phyloP scores from a whole-genome alignment of 2,113 vertebrate genomes.

The Cichladusa arquata region DNA sequence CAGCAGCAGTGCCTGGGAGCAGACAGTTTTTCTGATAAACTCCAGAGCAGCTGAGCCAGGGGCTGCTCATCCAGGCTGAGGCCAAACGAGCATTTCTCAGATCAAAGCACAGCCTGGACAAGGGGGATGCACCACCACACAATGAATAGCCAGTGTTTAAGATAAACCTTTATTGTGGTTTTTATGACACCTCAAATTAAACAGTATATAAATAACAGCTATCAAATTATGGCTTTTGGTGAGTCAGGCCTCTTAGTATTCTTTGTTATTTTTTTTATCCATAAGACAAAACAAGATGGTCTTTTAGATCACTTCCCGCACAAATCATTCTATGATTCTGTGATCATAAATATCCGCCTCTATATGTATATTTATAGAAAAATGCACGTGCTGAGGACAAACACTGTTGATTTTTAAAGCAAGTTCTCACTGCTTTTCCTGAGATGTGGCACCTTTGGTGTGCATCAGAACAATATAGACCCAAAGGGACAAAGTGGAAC shows the following conservation, averaged over 20 bases:
- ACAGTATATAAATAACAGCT: not conserved
- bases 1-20: not conserved
- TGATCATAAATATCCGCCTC: not conserved
- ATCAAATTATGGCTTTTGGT: not conserved
- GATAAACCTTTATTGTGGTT: not conserved
- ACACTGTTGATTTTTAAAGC: not conserved
- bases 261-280: not conserved
- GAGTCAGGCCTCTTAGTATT: not conserved
- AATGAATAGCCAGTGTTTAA: not conserved
- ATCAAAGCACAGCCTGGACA: rapidly evolving
- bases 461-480: not conserved
- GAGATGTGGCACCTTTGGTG: not conserved
- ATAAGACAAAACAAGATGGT: not conserved
- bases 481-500: not conserved
- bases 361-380: not conserved
- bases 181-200: not conserved
- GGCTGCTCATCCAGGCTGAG: too few species aligned
- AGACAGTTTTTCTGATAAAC: not conserved
- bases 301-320: not conserved
- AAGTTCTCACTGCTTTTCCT: not conserved
- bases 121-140: not conserved
- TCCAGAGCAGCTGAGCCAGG: not conserved
- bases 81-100: not conserved
- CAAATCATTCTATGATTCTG: not conserved
- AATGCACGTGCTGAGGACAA: not conserved